These are phyloP conservation scores for Merops nubicus DNA, from an alignment of 2,113 vertebrate species.

Conservation along the genomic window DNA sequence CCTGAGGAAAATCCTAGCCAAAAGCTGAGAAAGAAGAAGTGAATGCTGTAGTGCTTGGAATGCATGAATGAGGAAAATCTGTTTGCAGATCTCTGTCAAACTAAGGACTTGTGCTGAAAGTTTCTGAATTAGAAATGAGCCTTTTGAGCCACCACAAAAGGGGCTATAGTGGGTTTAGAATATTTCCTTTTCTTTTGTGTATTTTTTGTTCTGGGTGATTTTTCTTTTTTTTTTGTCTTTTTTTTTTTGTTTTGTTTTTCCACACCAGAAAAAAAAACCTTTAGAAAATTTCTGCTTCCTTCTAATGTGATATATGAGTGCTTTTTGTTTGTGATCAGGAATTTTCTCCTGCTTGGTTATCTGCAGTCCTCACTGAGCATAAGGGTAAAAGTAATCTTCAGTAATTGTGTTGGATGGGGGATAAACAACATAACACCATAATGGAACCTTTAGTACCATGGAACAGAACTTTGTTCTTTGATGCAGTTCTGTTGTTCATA, in stretches of 20 bases:
- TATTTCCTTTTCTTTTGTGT: neutral
- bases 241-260: rapidly evolving
- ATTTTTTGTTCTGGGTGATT: neutral
- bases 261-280: rapidly evolving
- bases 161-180: neutral
- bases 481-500: neutral
- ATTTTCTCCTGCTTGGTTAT: neutral
- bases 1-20: neutral
- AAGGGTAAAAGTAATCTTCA: neutral
- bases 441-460: neutral
- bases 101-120: neutral
- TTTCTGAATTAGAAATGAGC: neutral
- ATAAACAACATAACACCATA: neutral
- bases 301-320: neutral
- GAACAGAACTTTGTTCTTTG: neutral
- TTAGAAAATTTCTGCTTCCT: neutral
- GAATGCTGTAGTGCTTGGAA: neutral
- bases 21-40: neutral
- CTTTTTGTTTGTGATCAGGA: neutral
- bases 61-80: neutral
- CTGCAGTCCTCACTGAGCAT: neutral
- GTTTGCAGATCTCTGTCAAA: neutral
- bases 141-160: neutral
- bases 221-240: neutral
- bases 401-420: neutral